phyloP scores from a whole-genome alignment of 2,113 vertebrate species.

The Eptesicus fuscus region DNA sequence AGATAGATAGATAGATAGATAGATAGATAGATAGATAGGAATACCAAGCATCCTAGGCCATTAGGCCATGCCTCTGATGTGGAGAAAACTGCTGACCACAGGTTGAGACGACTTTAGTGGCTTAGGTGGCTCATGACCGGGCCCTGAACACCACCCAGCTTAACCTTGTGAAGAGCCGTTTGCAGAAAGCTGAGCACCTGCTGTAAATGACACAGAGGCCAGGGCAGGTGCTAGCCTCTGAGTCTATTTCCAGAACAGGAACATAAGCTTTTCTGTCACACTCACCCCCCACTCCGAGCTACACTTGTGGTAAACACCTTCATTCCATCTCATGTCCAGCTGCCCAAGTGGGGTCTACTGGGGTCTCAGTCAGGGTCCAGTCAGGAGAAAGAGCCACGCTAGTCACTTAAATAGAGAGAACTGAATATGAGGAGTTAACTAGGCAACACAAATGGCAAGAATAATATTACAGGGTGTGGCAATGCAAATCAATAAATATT shows the following conservation, averaged over 20 bases:
- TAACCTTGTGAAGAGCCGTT: not conserved
- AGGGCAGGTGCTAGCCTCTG: not conserved
- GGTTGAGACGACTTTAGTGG: fast-evolving
- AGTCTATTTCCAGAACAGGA: not conserved
- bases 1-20: not conserved
- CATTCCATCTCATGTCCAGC: not conserved
- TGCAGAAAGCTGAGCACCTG: not conserved
- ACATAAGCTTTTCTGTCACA: not conserved
- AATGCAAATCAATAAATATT: not conserved
- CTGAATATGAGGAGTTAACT: not conserved
- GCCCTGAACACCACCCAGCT: not conserved
- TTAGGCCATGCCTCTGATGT: not conserved
- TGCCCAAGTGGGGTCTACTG: not conserved
- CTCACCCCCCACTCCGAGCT: fast-evolving
- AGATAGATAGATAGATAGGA: not conserved
- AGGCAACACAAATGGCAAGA: not conserved
- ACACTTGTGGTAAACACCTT: not conserved
- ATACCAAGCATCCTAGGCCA: conserved; percentile 38
- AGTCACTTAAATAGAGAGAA: not conserved
- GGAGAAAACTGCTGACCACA: conserved; percentile 1
- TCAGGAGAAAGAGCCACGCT: not conserved
- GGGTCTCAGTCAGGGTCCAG: not conserved
- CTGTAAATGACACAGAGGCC: not conserved
- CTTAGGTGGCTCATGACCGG: not conserved
- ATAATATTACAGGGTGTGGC: not conserved